A percentile compares a stretch with the other conserved stretches of the same genome.
Evolutionary conservation across 1,140 invertebrate genomes (phyloP).

Genomic region (Cepaea nemoralis): DNA sequence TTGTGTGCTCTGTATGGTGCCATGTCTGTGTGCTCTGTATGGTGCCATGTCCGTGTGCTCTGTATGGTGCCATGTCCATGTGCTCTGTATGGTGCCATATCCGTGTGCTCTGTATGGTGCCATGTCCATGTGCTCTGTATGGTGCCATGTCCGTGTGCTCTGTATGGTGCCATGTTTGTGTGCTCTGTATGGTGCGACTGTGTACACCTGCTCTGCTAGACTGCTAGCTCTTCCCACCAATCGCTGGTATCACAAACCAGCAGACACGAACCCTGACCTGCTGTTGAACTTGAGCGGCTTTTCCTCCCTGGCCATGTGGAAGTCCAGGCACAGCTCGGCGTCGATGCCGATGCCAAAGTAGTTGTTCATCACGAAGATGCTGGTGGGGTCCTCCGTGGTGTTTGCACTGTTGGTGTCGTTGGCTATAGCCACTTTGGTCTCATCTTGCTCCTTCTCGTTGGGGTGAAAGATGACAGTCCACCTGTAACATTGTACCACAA

Average conservation of each 20-base stretch:
- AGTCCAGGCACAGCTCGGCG: constrained; percentile 72
- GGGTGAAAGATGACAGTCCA: constrained; percentile 96
- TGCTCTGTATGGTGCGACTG: no score
- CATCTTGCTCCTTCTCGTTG: constrained; percentile 80
- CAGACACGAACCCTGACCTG: constrained; percentile 71
- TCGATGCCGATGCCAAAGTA: constrained; percentile 73
- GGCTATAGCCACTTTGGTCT: constrained; percentile 70
- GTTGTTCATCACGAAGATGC: constrained; percentile 82
- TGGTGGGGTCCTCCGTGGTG: constrained; percentile 97
- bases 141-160: no score
- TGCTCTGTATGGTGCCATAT: no score
- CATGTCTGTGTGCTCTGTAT: no score
- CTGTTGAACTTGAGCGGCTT: constrained; percentile 93
- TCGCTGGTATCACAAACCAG: neutral
- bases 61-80: no score
- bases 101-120: no score
- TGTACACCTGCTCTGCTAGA: no score
- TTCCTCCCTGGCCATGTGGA: constrained; percentile 71
- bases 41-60: no score
- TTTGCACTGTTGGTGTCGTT: constrained; percentile 72
- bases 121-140: no score
- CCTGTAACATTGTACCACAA: constrained; percentile 53
- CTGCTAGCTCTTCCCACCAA: no score
- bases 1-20: no score
- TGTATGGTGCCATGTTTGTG: no score